Evolutionary conservation across 2,797 vertebrate species (phyloP).

Genomic region (Coracias cyanogaster): DNA sequence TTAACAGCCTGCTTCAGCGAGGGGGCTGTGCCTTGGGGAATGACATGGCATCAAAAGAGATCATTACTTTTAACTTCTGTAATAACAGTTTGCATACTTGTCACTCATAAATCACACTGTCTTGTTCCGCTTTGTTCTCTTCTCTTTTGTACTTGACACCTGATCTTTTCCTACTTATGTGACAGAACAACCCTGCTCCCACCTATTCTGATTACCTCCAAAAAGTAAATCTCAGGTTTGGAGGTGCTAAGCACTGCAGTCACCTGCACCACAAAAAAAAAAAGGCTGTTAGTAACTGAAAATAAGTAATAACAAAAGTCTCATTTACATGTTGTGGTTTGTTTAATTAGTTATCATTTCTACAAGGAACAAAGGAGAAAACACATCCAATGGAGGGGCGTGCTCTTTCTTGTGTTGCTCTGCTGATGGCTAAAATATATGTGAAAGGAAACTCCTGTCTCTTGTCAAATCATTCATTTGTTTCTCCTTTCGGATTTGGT

Average conservation of each 20-base stretch:
- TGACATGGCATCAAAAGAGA: background rate
- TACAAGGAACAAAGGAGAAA: background rate
- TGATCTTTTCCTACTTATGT: background rate
- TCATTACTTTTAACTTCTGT: background rate
- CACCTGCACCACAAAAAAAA: background rate
- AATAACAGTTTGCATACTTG: slow-evolving; percentile 43
- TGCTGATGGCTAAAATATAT: background rate
- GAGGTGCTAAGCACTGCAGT: background rate
- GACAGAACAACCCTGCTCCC: background rate
- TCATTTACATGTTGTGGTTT: background rate
- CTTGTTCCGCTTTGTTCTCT: background rate
- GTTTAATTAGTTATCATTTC: background rate
- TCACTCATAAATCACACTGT: slow-evolving; percentile 25
- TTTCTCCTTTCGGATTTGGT: background rate
- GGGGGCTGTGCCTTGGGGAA: background rate
- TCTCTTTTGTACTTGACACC: background rate
- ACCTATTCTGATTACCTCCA: background rate
- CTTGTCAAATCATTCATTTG: background rate
- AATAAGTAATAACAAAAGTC: background rate
- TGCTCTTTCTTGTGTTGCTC: background rate
- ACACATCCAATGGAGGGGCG: background rate
- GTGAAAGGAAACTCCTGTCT: background rate
- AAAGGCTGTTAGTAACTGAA: background rate
- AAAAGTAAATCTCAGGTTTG: background rate
- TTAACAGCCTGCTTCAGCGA: background rate